Evolutionary conservation across 2,888 invertebrate genomes (phyloP), one percentile per base, ranked within the genome.

Genomic region (Cetonia aurata): DNA sequence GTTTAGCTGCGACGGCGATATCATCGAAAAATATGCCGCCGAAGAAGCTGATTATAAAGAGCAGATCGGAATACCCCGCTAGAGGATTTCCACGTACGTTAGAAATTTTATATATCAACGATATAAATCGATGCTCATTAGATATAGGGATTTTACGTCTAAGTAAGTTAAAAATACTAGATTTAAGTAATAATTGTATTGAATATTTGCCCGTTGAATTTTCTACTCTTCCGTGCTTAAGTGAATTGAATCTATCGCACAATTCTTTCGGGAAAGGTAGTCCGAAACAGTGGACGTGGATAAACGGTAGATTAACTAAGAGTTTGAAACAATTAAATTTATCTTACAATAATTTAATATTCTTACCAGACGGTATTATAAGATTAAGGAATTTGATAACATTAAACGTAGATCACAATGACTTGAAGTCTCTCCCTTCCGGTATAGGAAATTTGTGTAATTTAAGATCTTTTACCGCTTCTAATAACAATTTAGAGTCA

Each of bases 61-160:
- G 88, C 73, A 85, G 89, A 53, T 88, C 89, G 12, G 91, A 93
- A 19, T 93, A 93, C 83, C 94, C 94, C 0, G 79, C 85, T 0
- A 88, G 90, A 81, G 93, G 94, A 8, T 89, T 94, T 65, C 93
- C 94, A 9, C 86, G 90, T 76, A 91, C 91, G 1, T 84, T 93
- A 9, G 89, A 91, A 81, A 84, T 85, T 4, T 84, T 94, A 9
- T 83, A 86, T 72, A 87, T 94, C 12, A 87, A 85, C 74, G 89
- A 88, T 53, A 86, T 93, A 15, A 85, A 88, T 59, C 80, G 92
- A 70, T 89, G 87, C 76, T 89, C 89, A 72, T 88, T 94, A 71
- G 90, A 93, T 76, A 86, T 89, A 75, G 92, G 92, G 74, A 91
- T 94, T 74, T 85, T 93, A 57, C 85, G 88, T 33, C 83, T 95